Evolutionary conservation across 1,140 invertebrate species (phyloP).

Genomic region (Anastatus disparis): DNA sequence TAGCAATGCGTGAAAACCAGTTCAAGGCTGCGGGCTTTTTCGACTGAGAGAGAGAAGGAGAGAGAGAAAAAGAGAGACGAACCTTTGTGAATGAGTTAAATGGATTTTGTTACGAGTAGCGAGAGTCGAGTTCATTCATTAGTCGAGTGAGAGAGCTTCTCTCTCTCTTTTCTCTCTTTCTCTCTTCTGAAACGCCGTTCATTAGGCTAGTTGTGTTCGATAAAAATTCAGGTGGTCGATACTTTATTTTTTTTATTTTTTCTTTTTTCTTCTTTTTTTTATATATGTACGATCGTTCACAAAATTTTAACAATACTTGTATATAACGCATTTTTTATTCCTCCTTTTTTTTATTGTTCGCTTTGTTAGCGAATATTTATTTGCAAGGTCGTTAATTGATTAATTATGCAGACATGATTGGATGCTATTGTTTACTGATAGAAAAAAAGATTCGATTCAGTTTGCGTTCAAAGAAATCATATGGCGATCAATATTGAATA

Average conservation of each 20-base stretch:
- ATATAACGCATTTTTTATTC: neutral
- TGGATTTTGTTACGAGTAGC: slow-evolving; percentile 29
- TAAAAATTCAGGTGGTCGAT: slow-evolving; percentile 24
- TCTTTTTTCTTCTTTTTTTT: slow-evolving; percentile 17
- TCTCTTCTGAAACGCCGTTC: slow-evolving; percentile 5
- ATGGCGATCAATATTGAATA: too few relatives aligned
- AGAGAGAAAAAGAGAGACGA: neutral
- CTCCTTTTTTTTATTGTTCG: too few relatives aligned
- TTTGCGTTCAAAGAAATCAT: too few relatives aligned
- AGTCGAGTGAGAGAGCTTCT: slow-evolving; percentile 26
- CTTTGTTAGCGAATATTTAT: too few relatives aligned
- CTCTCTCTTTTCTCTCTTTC: neutral
- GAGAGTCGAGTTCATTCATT: slow-evolving; percentile 36
- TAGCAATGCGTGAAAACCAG: slow-evolving; percentile 27
- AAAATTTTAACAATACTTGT: neutral
- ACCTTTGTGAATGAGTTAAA: slow-evolving; percentile 38
- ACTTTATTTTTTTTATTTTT: too few relatives aligned
- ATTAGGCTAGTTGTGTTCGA: slow-evolving; percentile 20
- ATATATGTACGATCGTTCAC: neutral
- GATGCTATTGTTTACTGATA: too few relatives aligned
- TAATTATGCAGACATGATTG: too few relatives aligned
- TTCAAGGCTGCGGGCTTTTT: slow-evolving; percentile 38
- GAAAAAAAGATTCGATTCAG: too few relatives aligned
- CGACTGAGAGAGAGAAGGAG: neutral
- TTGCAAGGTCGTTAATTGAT: too few relatives aligned